A percentile compares a stretch with the other conserved stretches of the same genome.
Conservation (phyloP, 2,888 invertebrate genomes). For the Cheiracanthium punctorium region DNA sequence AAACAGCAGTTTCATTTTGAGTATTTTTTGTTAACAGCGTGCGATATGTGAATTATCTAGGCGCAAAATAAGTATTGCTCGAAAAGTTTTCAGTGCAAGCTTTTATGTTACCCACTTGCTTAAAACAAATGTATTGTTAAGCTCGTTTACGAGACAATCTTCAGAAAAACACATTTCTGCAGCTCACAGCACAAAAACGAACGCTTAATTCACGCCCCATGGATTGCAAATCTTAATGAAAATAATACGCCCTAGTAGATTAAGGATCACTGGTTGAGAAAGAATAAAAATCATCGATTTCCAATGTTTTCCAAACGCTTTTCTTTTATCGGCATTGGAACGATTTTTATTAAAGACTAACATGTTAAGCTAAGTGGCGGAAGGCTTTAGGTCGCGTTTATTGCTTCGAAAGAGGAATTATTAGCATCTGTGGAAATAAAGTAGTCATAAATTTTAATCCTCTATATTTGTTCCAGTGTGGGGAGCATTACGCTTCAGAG, state of each 20-base stretch:
- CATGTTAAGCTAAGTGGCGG: slow-evolving; percentile 60
- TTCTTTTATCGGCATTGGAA: slow-evolving; percentile 40
- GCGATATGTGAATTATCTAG: too few species aligned
- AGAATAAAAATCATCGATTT: slow-evolving; percentile 39
- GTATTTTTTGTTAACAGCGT: too few species aligned
- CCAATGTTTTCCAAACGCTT: slow-evolving; percentile 55
- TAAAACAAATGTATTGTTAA: neutral
- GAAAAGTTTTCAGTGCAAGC: neutral
- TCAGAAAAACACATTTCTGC: neutral
- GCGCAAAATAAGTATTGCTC: too few species aligned
- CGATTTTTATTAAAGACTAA: slow-evolving; percentile 62
- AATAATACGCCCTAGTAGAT: neutral
- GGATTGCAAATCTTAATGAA: neutral
- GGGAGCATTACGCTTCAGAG: neutral
- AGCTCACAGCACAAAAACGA: neutral
- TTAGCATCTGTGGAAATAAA: slow-evolving; percentile 59
- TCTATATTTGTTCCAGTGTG: slow-evolving; percentile 52
- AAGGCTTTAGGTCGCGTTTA: slow-evolving; percentile 49
- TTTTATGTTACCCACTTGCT: neutral
- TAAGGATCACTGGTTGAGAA: neutral
- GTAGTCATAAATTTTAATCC: slow-evolving; percentile 53
- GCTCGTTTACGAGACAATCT: neutral
- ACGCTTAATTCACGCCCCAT: neutral
- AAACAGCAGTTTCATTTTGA: too few species aligned
- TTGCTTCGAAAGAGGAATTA: slow-evolving; percentile 56